A percentile compares a stretch with the other conserved stretches of the same genome.
Conservation (phyloP, 92 coral and sea anemone genomes). For the Umimayanthus chanpuru region DNA sequence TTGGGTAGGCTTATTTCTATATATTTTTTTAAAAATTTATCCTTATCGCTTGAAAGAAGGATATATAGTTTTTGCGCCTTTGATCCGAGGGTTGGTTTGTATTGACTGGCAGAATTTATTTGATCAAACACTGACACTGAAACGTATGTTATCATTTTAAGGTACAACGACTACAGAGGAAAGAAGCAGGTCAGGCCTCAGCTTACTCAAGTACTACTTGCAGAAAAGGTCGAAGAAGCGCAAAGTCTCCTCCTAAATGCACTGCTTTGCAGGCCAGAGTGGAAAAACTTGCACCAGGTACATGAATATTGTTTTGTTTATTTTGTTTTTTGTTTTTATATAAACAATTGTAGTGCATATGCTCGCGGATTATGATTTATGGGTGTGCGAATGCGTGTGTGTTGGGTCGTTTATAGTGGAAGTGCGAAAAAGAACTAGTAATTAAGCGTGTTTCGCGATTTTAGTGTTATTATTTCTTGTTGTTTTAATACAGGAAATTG, state of each 20-base stretch:
- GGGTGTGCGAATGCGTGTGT: too few species aligned
- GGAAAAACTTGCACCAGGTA: slow-evolving; percentile 47
- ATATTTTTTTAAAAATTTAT: too few species aligned
- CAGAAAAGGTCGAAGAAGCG: slow-evolving; percentile 44
- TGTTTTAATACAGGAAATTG: slow-evolving; percentile 35
- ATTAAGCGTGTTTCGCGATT: too few species aligned
- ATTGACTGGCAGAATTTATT: slow-evolving; percentile 43
- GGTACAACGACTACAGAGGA: slow-evolving; percentile 42
- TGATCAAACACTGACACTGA: not conserved
- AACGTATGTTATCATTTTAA: slow-evolving; percentile 3
- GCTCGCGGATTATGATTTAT: slow-evolving; percentile 45
- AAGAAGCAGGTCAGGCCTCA: slow-evolving; percentile 39
- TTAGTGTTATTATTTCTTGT: slow-evolving; percentile 35
- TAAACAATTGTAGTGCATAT: not conserved
- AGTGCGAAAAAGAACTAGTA: too few species aligned
- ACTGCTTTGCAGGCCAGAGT: slow-evolving; percentile 43
- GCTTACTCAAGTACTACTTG: slow-evolving; percentile 15
- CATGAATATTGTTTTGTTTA: too few species aligned
- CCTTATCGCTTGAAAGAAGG: too few species aligned
- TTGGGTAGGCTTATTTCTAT: too few species aligned
- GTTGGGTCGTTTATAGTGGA: too few species aligned
- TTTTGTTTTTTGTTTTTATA: too few species aligned
- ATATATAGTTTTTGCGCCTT: too few species aligned
- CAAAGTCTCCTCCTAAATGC: slow-evolving; percentile 43
- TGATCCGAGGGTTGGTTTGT: too few species aligned